Percentiles rank a stretch among this genome's conserved stretches.
These are phyloP conservation scores for Holothuria scabra DNA, from an alignment of 53 echinoderm and acorn worm species.

Conservation along the genomic window DNA sequence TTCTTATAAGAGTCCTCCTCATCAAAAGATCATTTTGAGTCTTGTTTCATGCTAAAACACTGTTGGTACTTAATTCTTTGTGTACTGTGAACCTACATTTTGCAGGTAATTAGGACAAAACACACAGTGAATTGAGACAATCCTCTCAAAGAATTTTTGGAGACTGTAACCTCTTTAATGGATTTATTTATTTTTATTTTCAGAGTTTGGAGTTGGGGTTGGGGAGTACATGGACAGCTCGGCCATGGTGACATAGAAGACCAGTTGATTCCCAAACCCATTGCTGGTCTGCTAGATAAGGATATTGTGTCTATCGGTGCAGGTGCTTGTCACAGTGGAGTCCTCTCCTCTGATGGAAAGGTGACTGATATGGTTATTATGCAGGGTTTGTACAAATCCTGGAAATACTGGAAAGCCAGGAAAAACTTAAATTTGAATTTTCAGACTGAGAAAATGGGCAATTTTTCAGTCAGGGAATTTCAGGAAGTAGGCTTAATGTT, in stretches of 20 bases:
- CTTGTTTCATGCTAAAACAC: too few relatives aligned
- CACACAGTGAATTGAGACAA: not conserved
- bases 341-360: slow-evolving; percentile 75
- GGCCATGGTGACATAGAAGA: slow-evolving; percentile 83
- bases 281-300: slow-evolving; percentile 57
- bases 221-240: slow-evolving; percentile 97
- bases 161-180: not conserved
- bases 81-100: not conserved
- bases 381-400: too few relatives aligned
- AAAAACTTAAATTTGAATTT: too few relatives aligned
- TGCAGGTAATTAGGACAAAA: not conserved
- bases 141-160: not conserved
- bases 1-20: too few relatives aligned
- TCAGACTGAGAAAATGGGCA: too few relatives aligned
- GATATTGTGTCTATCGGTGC: slow-evolving; percentile 71
- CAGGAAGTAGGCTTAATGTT: too few relatives aligned
- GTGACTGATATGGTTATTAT: slow-evolving; percentile 25
- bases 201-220: slow-evolving; percentile 93
- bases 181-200: not conserved
- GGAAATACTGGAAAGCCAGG: too few relatives aligned
- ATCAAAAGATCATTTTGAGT: too few relatives aligned
- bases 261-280: slow-evolving; percentile 68
- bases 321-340: slow-evolving; percentile 86
- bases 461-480: too few relatives aligned
- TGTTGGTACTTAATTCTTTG: not conserved